These are phyloP conservation scores for Idaea aversata DNA, from an alignment of 2,888 invertebrate species.

Conservation along the genomic window DNA sequence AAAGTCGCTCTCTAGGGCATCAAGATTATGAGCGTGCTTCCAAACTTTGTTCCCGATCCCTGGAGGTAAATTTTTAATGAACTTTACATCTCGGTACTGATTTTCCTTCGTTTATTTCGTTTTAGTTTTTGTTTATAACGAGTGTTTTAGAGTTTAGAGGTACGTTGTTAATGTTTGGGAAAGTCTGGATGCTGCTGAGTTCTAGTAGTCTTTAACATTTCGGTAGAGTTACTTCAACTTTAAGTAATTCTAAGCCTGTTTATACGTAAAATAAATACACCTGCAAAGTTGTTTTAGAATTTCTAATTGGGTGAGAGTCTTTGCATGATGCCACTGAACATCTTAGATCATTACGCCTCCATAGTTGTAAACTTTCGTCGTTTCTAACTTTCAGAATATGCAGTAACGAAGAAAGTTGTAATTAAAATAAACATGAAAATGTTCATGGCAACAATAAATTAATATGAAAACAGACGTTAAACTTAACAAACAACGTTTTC, in stretches of 20 bases:
- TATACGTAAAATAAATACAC: neutral
- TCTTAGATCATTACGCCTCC: neutral
- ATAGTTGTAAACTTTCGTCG: neutral
- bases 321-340: neutral
- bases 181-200: neutral
- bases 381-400: neutral
- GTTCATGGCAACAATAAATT: neutral
- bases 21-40: conserved; percentile 29
- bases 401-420: neutral
- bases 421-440: neutral
- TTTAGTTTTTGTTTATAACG: conserved; percentile 19
- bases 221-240: neutral
- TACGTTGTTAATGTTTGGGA: conserved; percentile 4
- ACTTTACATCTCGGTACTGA: conserved; percentile 22
- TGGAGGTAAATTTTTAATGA: conserved; percentile 31
- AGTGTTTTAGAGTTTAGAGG: conserved; percentile 15
- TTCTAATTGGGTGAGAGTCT: neutral
- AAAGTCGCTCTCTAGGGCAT: conserved; percentile 31
- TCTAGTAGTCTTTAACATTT: no score
- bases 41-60: conserved; percentile 28
- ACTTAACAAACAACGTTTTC: neutral
- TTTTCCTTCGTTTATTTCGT: conserved; percentile 25
- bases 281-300: neutral
- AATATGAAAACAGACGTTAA: neutral
- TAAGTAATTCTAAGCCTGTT: neutral